Evolutionary conservation across 2,113 vertebrate species (phyloP).

Genomic region (Hiodon alosoides): DNA sequence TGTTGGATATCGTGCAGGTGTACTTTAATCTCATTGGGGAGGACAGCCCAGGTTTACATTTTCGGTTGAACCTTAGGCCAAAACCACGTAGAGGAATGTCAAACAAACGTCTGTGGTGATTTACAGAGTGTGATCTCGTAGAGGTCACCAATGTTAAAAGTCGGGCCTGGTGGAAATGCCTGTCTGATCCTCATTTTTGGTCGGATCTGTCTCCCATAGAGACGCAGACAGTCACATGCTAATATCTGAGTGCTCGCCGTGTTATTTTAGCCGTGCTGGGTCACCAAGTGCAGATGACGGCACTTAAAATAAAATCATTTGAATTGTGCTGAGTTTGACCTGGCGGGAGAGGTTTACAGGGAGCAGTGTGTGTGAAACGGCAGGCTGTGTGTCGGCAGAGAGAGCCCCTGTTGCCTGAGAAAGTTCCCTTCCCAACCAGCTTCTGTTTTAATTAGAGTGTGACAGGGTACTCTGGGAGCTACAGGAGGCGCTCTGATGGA

Average conservation of each 20-base stretch:
- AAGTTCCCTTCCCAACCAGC: constrained; percentile 25
- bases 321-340: not conserved
- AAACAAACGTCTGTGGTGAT: too few relatives aligned
- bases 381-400: not conserved
- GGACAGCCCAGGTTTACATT: not conserved
- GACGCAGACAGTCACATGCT: not conserved
- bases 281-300: not conserved
- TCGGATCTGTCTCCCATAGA: too few relatives aligned
- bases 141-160: too few relatives aligned
- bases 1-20: not conserved
- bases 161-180: too few relatives aligned
- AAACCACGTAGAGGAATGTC: too few relatives aligned
- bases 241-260: not conserved
- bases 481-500: constrained; percentile 33
- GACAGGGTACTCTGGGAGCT: constrained; percentile 46
- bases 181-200: too few relatives aligned
- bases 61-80: constrained; percentile 1
- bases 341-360: not conserved
- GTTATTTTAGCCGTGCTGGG: not conserved
- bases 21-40: constrained; percentile 17
- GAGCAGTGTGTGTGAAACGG: not conserved
- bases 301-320: not conserved
- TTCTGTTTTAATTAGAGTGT: constrained; percentile 55
- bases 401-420: constrained; percentile 12
- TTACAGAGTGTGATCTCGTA: too few relatives aligned